Base-by-base conservation (phyloP, 1,140 invertebrate species). In the Macrostomum lignano region DNA sequence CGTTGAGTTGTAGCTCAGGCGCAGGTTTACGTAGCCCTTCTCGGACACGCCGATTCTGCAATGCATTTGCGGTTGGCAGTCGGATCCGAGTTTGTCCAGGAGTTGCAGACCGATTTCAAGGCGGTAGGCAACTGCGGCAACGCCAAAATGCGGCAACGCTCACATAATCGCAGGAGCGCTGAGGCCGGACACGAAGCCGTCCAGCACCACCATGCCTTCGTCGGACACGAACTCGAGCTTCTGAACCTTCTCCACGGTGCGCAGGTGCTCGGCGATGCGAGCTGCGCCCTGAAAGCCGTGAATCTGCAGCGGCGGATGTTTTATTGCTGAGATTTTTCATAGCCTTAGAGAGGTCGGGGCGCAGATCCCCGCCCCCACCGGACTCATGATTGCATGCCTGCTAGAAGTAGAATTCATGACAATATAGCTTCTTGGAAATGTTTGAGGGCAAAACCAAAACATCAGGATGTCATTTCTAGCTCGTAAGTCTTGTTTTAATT, bases 171-270 rank as follows among this genome's bases (percentile, higher is more conserved):
- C 45, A 24, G 60, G 60, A 21, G 38, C 44, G 2, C 45, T 39
- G n/a, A 63, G 38, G 14, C 59, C 60, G 17, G 51, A 45, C 5
- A 64, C 35, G 17, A 60, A 32, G 10, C 47, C 46, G 37, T 59
- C 46, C 5, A 52, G 14, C 3, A 67, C 44, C 24, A 55, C 47
- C 23, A 53, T 41, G 6, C 65, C 65, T 46, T 67, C 65, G 46
- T 67, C 65, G 6, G 65, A 37, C 9, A 67, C 39, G 43, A 63
- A 67, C 40, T 65, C 62, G 7, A 67, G 38, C 20, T 48, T 35
- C 2, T 25, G 33, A 2, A 62, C 46, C n/a, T 52, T 50, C n/a
- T n/a, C n/a, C 31, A 53, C 38, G 0, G 40, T 38, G 34, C 42
- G 33, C 11, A 66, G 40, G 9, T 45, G 21, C 19, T 49, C 41